These are phyloP conservation scores for Alligator sinensis DNA, from an alignment of 2,113 vertebrate species.

Conservation along the genomic window DNA sequence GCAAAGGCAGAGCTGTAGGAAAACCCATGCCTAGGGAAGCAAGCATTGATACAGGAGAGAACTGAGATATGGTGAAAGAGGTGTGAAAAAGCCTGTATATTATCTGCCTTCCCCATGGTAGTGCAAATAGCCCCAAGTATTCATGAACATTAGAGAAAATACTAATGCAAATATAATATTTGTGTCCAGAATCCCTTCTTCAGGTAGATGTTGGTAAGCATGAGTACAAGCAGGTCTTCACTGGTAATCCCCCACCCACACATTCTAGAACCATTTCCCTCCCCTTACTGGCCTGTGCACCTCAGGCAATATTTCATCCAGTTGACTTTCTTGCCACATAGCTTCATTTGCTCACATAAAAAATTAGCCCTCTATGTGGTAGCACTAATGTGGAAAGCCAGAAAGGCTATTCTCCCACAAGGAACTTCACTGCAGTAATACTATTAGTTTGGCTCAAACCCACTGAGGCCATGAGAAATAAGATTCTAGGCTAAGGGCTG, in stretches of 20 bases:
- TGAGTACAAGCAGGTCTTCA: not conserved
- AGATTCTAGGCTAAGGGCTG: not conserved
- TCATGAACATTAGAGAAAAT: not conserved
- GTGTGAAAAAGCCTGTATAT: not conserved
- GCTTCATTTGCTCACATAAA: not conserved
- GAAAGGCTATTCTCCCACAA: not conserved
- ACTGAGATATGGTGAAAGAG: not conserved
- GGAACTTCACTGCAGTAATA: not conserved
- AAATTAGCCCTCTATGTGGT: not conserved
- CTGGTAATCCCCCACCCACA: not conserved
- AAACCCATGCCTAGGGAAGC: not conserved
- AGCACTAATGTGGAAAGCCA: not conserved
- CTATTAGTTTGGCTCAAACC: not conserved
- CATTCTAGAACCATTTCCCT: not conserved
- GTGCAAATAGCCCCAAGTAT: not conserved
- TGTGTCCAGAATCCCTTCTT: too few relatives aligned
- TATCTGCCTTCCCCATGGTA: not conserved
- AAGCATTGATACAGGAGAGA: not conserved
- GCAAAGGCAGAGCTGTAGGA: not conserved
- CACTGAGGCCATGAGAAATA: not conserved
- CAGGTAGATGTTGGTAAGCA: not conserved
- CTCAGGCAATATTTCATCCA: fast-evolving
- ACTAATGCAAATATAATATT: too few relatives aligned
- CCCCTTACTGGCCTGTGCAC: fast-evolving
- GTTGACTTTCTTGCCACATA: fast-evolving